phyloP scores from a whole-genome alignment of 2,797 vertebrate genomes.

The Enteromius radiatus region DNA sequence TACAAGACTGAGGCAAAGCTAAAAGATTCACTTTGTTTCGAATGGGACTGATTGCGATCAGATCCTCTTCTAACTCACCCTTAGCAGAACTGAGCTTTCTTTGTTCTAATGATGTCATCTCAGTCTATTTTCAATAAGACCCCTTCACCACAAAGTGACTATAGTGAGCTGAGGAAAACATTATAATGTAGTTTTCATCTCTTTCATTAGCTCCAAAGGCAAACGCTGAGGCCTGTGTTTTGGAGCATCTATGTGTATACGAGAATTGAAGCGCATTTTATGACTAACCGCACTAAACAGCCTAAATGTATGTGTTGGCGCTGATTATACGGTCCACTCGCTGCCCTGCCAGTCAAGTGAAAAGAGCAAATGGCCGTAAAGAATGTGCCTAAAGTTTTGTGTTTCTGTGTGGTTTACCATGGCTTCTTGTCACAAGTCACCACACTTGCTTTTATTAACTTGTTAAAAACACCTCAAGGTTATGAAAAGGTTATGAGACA shows the following conservation, averaged over 20 bases:
- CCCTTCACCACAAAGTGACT: constrained; percentile 5
- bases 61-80: constrained; percentile 29
- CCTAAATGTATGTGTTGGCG: constrained; percentile 36
- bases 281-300: background rate
- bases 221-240: constrained; percentile 22
- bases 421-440: constrained; percentile 1
- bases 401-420: constrained; percentile 23
- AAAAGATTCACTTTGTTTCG: constrained; percentile 50
- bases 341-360: constrained; percentile 31
- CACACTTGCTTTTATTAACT: constrained; percentile 31
- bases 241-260: background rate
- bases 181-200: constrained; percentile 16
- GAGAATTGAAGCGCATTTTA: constrained; percentile 11
- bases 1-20: background rate
- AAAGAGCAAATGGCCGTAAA: constrained; percentile 34
- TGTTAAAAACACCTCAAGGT: constrained; percentile 34
- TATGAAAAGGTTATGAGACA: constrained; percentile 2
- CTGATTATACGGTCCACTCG: constrained; percentile 8
- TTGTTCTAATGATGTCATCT: constrained; percentile 34
- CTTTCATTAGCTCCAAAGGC: constrained; percentile 25
- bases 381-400: constrained; percentile 20
- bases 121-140: constrained; percentile 40
- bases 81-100: constrained; percentile 48
- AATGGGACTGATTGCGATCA: constrained; percentile 41
- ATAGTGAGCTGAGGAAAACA: constrained; percentile 30